These are phyloP conservation scores for Heliconius himera DNA, from an alignment of 1,140 invertebrate species.

Conservation along the genomic window DNA sequence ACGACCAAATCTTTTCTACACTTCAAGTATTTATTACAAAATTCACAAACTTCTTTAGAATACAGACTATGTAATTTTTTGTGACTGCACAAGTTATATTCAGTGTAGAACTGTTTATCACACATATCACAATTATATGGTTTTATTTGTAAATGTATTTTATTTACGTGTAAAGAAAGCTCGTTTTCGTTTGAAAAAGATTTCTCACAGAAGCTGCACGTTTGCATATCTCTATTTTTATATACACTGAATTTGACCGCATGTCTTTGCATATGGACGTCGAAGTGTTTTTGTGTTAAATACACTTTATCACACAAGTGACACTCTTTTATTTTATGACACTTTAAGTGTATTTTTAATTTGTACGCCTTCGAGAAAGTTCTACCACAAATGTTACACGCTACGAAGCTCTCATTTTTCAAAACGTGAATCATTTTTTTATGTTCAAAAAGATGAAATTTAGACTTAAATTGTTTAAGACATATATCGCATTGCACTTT, in stretches of 20 bases:
- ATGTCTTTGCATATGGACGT: constrained; percentile 65
- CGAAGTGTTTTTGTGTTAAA: constrained; percentile 48
- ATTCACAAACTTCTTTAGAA: constrained; percentile 59
- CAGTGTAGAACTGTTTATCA: constrained; percentile 66
- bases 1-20: constrained; percentile 64
- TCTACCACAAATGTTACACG: constrained; percentile 59
- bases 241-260: constrained; percentile 48
- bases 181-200: constrained; percentile 63
- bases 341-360: constrained; percentile 50
- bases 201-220: constrained; percentile 73
- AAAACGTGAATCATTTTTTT: constrained; percentile 59
- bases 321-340: constrained; percentile 55
- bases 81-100: constrained; percentile 62
- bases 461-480: constrained; percentile 54
- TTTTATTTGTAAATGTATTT: constrained; percentile 73
- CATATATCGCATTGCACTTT: constrained; percentile 58
- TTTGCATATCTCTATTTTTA: constrained; percentile 44
- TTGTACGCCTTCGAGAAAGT: constrained; percentile 47
- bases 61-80: constrained; percentile 61
- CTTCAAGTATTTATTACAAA: constrained; percentile 63
- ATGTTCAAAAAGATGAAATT: constrained; percentile 66
- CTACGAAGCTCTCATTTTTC: constrained; percentile 37
- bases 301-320: constrained; percentile 64
- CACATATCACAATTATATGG: constrained; percentile 75
- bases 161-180: constrained; percentile 71